A percentile compares a stretch with the other conserved stretches of the same genome.
phyloP scores from a whole-genome alignment of 2,113 vertebrate species.

The Trinectes maculatus region DNA sequence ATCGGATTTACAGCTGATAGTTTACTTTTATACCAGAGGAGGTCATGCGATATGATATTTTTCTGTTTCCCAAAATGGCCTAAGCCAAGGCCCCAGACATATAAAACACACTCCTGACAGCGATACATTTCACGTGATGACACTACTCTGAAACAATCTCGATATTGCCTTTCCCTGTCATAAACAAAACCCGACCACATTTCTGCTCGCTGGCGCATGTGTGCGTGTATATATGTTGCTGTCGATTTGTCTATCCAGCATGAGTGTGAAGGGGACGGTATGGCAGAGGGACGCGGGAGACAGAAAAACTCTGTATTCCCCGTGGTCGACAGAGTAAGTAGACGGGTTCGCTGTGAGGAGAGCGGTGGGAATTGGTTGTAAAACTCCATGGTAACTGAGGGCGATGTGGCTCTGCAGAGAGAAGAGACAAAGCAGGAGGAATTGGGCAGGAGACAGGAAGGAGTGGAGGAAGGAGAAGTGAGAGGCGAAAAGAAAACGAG shows the following conservation, averaged over 20 bases:
- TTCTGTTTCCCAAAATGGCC: constrained; percentile 81
- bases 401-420: constrained; percentile 56
- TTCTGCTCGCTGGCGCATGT: constrained; percentile 30
- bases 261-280: constrained; percentile 27
- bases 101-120: constrained; percentile 76
- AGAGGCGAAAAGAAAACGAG: constrained; percentile 42
- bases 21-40: constrained; percentile 78
- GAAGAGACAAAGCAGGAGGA: constrained; percentile 39
- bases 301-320: constrained; percentile 60
- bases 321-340: constrained; percentile 45
- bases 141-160: constrained; percentile 80
- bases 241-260: constrained; percentile 43
- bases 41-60: constrained; percentile 80
- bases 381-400: constrained; percentile 63
- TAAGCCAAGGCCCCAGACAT: constrained; percentile 69
- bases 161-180: constrained; percentile 79
- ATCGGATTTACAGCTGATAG: constrained; percentile 76
- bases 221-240: constrained; percentile 23
- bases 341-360: constrained; percentile 64
- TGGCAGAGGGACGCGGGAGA: constrained; percentile 33
- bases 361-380: constrained; percentile 53
- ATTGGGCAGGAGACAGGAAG: constrained; percentile 42
- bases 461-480: constrained; percentile 42
- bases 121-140: constrained; percentile 80
- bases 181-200: constrained; percentile 80